Conservation (phyloP, 2,888 invertebrate genomes). For the Drosophila sordidapex region DNA sequence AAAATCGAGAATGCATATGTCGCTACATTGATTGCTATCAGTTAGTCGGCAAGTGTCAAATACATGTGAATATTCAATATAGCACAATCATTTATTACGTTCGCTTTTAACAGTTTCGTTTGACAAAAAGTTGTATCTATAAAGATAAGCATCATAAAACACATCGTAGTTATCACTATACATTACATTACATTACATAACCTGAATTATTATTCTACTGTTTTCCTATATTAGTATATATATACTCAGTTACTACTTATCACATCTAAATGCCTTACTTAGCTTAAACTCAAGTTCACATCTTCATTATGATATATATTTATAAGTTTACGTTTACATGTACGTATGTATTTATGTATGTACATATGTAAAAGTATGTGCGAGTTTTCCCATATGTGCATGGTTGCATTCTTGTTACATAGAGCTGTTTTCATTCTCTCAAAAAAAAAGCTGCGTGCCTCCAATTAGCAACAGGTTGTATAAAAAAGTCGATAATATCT, state of each 20-base stretch:
- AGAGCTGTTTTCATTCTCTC: background rate
- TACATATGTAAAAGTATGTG: background rate
- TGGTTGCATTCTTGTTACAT: background rate
- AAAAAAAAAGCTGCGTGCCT: slow-evolving; percentile 9
- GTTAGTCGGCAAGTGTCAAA: background rate
- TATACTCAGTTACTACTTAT: background rate
- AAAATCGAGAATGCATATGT: slow-evolving; percentile 7
- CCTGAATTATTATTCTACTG: background rate
- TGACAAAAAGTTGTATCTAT: background rate
- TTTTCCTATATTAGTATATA: background rate
- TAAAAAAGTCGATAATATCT: slow-evolving; percentile 38
- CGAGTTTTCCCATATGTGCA: background rate
- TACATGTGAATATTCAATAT: background rate
- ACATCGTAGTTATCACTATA: background rate
- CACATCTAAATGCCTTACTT: background rate
- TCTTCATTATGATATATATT: background rate
- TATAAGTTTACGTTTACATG: background rate
- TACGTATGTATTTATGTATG: too few relatives aligned
- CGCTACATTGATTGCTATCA: slow-evolving; percentile 12
- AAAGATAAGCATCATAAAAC: background rate
- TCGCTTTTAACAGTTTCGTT: background rate
- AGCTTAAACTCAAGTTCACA: background rate
- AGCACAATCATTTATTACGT: background rate
- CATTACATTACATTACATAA: too few relatives aligned
- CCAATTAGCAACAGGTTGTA: slow-evolving; percentile 53